Evolutionary conservation across 2,797 vertebrate species (phyloP).

Genomic region (Ctenopoma kingsleyae): DNA sequence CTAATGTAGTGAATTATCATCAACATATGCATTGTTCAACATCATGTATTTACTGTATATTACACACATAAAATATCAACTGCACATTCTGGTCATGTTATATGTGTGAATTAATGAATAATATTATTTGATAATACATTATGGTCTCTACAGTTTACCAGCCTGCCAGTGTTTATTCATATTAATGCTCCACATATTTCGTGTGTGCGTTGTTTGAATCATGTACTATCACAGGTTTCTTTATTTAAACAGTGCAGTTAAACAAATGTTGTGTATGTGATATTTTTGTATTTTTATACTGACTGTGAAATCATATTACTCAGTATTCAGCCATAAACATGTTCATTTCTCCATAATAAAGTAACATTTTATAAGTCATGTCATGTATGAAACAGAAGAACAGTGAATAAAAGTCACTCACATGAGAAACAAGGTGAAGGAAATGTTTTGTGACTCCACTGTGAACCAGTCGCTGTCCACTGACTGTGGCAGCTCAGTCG

Average conservation of each 20-base stretch:
- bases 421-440: not conserved
- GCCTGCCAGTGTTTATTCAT: no score
- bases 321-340: not conserved
- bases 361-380: not conserved
- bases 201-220: not conserved
- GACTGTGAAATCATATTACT: not conserved
- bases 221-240: not conserved
- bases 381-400: not conserved
- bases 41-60: no score
- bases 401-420: not conserved
- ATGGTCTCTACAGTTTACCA: no score
- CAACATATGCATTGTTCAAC: no score
- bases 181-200: not conserved
- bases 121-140: no score
- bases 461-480: not conserved
- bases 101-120: no score
- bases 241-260: not conserved
- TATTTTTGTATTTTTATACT: constrained; percentile 3
- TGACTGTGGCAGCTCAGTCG: not conserved
- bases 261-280: not conserved
- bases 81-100: no score
- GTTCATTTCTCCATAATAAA: constrained; percentile 26
- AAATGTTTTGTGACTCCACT: no score
- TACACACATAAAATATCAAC: no score
- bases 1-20: no score